Evolutionary conservation across 1,140 invertebrate species (phyloP), one percentile per base, ranked within the genome.

Genomic region (Temnothorax nylanderi): DNA sequence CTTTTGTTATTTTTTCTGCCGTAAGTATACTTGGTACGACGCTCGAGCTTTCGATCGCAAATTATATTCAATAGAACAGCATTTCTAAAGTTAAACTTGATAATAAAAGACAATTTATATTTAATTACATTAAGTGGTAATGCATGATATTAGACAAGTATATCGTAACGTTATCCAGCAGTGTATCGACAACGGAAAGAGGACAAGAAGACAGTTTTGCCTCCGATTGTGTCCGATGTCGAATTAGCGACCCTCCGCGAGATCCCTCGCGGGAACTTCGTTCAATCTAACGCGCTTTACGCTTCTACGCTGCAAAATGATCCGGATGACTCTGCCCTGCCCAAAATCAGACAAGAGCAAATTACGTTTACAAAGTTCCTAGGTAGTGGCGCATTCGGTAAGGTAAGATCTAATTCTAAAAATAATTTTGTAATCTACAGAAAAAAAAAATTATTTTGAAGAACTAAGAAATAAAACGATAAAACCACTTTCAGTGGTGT

Each of bases 371-470:
- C 97, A 0, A 98, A 98, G 93, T 98, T 99, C 92, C 95, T 99
- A 56, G 99, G 99, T 0, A 98, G 98, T 86, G 99, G 99, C 1
- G 98, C 98, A n/a, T 99, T 99, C 93, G 99, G 99, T 3, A 98
- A 99, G 95, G 99, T 95, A 88, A 85, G 41, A 62, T 37, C 3
- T 65, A 62, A 37, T 85, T 76, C 56, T 26, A 34, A 8, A 6
- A 41, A 32, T 37, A 32, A 26, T 67, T 67, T 41, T n/a, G 10
- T 7, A 67, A 41, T 65, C 3, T 71, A 49, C 6, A 26, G 26
- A 26, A 26, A 26, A 26, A 16, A 2, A 44, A 49, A 72, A 18
- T 34, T 34, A 51, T 72, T 51, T 67, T 67, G 0, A 5, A 34
- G 16, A 7, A 4, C 2, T 1, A 47, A 49, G 10, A 44, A 8